Percentiles rank a stretch among this genome's conserved stretches.
These are phyloP conservation scores for Leptodactylus fallax DNA, from an alignment of 2,797 vertebrate genomes.

Conservation along the genomic window DNA sequence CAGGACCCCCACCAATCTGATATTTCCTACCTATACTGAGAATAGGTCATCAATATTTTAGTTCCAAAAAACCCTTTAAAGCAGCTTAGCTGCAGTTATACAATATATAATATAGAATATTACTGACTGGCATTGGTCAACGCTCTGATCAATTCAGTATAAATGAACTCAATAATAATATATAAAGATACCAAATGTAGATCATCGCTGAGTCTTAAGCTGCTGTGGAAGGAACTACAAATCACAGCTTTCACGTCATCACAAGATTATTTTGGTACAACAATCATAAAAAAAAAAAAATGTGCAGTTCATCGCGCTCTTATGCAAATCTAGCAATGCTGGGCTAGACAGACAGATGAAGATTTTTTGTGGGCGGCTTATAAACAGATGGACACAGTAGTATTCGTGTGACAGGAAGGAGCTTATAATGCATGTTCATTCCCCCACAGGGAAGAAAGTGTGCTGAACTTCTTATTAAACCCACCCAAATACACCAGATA, in stretches of 20 bases:
- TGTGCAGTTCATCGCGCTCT: no score
- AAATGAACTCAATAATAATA: neutral
- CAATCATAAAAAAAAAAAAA: neutral
- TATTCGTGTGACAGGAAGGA: slow-evolving; percentile 49
- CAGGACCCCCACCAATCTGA: no score
- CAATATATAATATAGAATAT: no score
- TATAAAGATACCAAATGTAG: neutral
- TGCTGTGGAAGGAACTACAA: neutral
- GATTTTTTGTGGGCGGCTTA: slow-evolving; percentile 1
- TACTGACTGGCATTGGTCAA: no score
- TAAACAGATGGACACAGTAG: slow-evolving; percentile 58
- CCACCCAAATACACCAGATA: slow-evolving; percentile 62
- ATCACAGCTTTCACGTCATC: neutral
- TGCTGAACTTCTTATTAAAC: slow-evolving; percentile 56
- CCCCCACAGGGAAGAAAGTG: slow-evolving; percentile 44
- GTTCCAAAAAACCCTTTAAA: no score
- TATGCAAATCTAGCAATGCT: neutral
- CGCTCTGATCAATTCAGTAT: neutral
- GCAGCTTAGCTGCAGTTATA: no score
- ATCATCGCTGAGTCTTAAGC: neutral
- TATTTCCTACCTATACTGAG: no score
- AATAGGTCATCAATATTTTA: no score
- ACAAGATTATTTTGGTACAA: neutral
- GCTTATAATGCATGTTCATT: slow-evolving; percentile 57
- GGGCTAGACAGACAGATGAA: neutral